phyloP scores from a whole-genome alignment of 2,888 invertebrate species.

The Galeopsomyia nigrocyanea region DNA sequence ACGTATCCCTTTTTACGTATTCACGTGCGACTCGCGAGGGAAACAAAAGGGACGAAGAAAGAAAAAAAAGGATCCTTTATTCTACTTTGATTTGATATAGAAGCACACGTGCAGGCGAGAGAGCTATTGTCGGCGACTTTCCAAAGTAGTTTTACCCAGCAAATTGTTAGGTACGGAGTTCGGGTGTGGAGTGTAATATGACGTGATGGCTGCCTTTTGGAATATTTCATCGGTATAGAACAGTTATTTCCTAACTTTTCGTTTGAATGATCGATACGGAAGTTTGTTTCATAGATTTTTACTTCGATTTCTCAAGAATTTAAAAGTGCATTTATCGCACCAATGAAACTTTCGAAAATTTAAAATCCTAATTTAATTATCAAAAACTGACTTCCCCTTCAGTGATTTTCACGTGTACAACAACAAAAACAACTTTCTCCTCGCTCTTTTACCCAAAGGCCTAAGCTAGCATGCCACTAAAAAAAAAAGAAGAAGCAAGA shows the following conservation, averaged over 20 bases:
- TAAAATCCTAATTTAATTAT: no score
- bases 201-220: no score
- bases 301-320: not conserved
- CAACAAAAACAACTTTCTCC: not conserved
- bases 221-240: no score
- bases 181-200: slow-evolving; percentile 24
- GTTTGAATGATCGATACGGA: no score
- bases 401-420: not conserved
- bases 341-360: no score
- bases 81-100: slow-evolving; percentile 37
- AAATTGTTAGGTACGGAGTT: slow-evolving; percentile 31
- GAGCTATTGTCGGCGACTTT: slow-evolving; percentile 14
- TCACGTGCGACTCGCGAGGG: slow-evolving; percentile 15
- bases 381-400: not conserved
- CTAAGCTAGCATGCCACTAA: not conserved
- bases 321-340: no score
- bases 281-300: no score
- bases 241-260: no score
- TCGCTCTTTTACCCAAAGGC: not conserved
- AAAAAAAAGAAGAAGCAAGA: not conserved
- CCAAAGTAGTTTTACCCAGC: slow-evolving; percentile 33
- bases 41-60: no score
- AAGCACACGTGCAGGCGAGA: slow-evolving; percentile 6
- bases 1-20: slow-evolving; percentile 34
- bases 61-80: slow-evolving; percentile 13